Conservation (phyloP, 2,797 vertebrate genomes). For the Lepilemur septentrionalis region DNA sequence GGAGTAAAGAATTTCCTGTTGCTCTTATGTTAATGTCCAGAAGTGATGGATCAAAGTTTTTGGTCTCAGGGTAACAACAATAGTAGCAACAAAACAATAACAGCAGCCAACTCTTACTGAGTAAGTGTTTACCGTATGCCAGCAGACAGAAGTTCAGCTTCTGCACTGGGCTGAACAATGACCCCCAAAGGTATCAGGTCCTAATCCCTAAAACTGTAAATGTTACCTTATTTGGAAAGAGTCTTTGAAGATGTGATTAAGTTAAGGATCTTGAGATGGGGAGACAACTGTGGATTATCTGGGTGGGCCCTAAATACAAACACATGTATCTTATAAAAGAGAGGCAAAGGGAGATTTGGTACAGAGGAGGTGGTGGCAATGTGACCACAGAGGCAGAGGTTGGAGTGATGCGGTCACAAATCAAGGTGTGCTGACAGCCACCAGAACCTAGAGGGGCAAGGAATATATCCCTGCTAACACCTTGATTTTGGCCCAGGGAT, state of each 20-base stretch:
- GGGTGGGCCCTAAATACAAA: background rate
- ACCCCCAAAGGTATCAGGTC: background rate
- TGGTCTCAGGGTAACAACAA: background rate
- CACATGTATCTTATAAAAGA: background rate
- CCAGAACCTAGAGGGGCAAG: background rate
- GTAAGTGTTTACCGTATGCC: background rate
- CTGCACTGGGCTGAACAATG: background rate
- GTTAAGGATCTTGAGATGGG: background rate
- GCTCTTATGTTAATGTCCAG: background rate
- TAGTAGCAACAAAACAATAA: background rate
- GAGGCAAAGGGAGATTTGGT: background rate
- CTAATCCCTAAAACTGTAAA: background rate
- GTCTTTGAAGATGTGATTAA: background rate
- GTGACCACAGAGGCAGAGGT: background rate
- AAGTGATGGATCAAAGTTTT: background rate
- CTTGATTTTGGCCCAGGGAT: background rate
- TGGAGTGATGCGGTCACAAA: background rate
- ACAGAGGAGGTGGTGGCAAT: background rate
- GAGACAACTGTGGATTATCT: background rate
- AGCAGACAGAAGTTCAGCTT: background rate
- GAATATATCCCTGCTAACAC: background rate
- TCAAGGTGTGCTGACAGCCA: background rate
- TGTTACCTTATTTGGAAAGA: background rate
- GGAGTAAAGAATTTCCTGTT: background rate
- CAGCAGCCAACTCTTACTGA: background rate